A percentile compares a stretch with the other conserved stretches of the same genome.
These are phyloP conservation scores for Colossoma macropomum DNA, from an alignment of 2,113 vertebrate species.

Conservation along the genomic window DNA sequence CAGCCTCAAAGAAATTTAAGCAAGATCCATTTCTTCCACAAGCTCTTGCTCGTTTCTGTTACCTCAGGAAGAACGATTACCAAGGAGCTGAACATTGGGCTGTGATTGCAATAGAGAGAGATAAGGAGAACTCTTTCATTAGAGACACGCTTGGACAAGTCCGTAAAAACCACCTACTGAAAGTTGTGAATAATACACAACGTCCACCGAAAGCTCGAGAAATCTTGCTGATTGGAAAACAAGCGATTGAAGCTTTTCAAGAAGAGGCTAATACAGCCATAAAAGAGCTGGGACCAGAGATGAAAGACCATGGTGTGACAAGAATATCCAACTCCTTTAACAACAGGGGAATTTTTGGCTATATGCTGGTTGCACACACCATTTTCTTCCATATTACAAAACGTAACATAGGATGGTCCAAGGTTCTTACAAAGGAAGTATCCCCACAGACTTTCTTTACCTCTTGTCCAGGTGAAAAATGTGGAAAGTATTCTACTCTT, in stretches of 20 bases:
- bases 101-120: conserved; percentile 23
- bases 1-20: conserved; percentile 30
- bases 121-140: conserved; percentile 51
- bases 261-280: conserved; percentile 44
- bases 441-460: background rate
- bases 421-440: conserved; percentile 20
- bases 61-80: background rate
- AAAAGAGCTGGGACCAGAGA: conserved; percentile 25
- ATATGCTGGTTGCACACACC: conserved; percentile 56
- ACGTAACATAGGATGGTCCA: background rate
- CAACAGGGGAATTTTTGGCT: conserved; percentile 60
- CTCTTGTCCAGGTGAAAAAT: background rate
- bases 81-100: conserved; percentile 53
- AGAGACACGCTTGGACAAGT: conserved; percentile 68
- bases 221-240: conserved; percentile 17
- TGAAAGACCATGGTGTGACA: background rate
- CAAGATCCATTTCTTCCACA: conserved; percentile 44
- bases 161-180: conserved; percentile 53
- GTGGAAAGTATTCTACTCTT: background rate
- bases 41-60: conserved; percentile 59
- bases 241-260: conserved; percentile 51
- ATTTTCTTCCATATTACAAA: conserved; percentile 4
- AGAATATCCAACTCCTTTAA: conserved; percentile 51
- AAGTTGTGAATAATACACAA: accelerated
- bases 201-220: background rate